phyloP scores from a whole-genome alignment of 2,888 invertebrate species.

The Mechanitis messenoides region DNA sequence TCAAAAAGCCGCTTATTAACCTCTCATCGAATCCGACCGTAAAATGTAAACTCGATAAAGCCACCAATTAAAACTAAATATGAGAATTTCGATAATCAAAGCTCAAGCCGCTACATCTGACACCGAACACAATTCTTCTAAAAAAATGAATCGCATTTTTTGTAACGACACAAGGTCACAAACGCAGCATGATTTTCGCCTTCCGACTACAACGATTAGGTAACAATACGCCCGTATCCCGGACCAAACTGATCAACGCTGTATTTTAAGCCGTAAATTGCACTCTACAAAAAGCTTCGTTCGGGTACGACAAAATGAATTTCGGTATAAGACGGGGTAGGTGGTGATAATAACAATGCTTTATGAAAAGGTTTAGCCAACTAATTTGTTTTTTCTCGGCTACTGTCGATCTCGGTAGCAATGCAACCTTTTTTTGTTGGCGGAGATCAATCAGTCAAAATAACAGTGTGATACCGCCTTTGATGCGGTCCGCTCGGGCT shows the following conservation, averaged over 20 bases:
- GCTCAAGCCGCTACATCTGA: constrained; percentile 74
- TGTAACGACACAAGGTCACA: constrained; percentile 67
- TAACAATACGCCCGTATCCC: constrained; percentile 36
- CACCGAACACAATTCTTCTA: constrained; percentile 66
- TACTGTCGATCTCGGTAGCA: constrained; percentile 76
- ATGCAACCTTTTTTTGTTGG: constrained; percentile 70
- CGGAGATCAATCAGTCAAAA: constrained; percentile 76
- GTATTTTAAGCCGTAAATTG: constrained; percentile 50
- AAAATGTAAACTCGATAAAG: constrained; percentile 78
- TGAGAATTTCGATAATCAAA: constrained; percentile 76
- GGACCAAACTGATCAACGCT: constrained; percentile 27
- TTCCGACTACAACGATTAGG: constrained; percentile 59
- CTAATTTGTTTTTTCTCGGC: constrained; percentile 76
- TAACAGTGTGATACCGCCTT: constrained; percentile 77
- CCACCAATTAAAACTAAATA: constrained; percentile 78
- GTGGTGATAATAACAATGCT: constrained; percentile 75
- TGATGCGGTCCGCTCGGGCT: constrained; percentile 72
- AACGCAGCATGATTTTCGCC: constrained; percentile 72
- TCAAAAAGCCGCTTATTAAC: constrained; percentile 77
- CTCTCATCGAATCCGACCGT: constrained; percentile 76
- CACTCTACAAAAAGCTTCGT: constrained; percentile 36
- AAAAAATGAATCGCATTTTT: constrained; percentile 69
- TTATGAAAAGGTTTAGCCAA: constrained; percentile 76
- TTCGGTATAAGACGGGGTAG: constrained; percentile 58
- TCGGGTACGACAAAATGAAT: constrained; percentile 42